Percentiles rank a stretch among this genome's conserved stretches.
Conservation (phyloP, 2,113 vertebrate genomes). For the Thalassarche chlororhynchos region DNA sequence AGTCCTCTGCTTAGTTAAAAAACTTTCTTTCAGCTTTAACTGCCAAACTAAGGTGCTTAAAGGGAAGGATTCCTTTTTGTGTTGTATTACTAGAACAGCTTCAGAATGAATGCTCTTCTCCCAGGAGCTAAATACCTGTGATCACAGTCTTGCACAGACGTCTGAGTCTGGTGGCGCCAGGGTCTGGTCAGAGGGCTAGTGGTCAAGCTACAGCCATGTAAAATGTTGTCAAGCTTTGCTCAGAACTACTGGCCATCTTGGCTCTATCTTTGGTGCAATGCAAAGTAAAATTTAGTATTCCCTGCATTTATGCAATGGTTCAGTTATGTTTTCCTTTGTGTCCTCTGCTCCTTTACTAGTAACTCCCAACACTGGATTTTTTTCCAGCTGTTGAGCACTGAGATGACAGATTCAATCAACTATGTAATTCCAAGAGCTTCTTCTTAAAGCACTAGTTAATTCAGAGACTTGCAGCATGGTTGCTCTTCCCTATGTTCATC, state of each 20-base stretch:
- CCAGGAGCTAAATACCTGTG: not conserved
- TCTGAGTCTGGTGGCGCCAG: not conserved
- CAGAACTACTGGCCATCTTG: not conserved
- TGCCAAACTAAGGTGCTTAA: not conserved
- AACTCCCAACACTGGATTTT: not conserved
- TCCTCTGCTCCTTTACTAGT: not conserved
- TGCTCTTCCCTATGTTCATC: not conserved
- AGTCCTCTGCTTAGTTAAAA: not conserved
- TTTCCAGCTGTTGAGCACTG: not conserved
- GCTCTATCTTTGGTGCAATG: not conserved
- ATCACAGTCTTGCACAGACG: not conserved
- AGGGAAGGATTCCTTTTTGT: not conserved
- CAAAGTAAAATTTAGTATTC: not conserved
- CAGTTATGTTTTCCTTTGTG: not conserved
- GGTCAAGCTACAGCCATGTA: not conserved
- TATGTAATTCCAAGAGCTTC: not conserved
- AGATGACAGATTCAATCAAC: not conserved
- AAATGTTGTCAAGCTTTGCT: not conserved
- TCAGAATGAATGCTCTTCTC: not conserved
- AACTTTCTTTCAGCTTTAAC: not conserved
- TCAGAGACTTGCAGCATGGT: not conserved
- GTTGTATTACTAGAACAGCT: not conserved
- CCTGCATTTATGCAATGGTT: not conserved
- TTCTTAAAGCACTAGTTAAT: not conserved
- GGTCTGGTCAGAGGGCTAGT: not conserved